Base-by-base conservation (phyloP, 2,113 vertebrate species). In the Tetrao urogallus region DNA sequence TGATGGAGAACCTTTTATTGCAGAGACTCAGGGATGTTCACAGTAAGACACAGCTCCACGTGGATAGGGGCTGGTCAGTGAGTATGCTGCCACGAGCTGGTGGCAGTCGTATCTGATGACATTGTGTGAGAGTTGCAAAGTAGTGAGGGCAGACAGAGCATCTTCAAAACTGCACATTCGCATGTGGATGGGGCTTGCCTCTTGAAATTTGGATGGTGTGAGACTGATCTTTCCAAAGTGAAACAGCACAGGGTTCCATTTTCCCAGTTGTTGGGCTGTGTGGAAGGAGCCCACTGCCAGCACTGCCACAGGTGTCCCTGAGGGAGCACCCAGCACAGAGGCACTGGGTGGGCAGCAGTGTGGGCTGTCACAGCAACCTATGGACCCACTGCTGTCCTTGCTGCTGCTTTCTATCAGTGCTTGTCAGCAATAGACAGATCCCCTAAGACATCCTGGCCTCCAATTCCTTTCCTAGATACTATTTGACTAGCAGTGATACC, bases 1-100 rank as follows among this genome's bases (percentile, higher is more conserved):
- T 4, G 0, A 0, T 50, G 38, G 18, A 65, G 40, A 79, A 73
- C 8, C 42, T 79, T 54, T 4, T 17, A 8, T 2, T 30, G 3
- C 1, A 52, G 28, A 57, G 57, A 7, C 64, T 71, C 30, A 8
- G 63, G 61, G 30, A 14, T 67, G 83, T 70, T 67, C 54, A n/a
- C 30, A 3, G 2, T 4, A 56, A 36, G 12, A 6, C 24, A 4
- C 15, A 63, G 60, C 83, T 64, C 13, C 73, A 25, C 1, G 0
- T 2, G 8, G 43, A 4, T 5, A 38, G 27, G 21, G 58, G 11
- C 52, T 64, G 65, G 27, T 10, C 10, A 12, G 2, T 0, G 8
- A 74, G 36, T 21, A 3, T 0, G 4, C 27, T 42, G 25, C 36
- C 58, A 15, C 4, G 28, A 38, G 63, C 17, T 8, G 38, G 5